Evolutionary conservation across 1,140 invertebrate species (phyloP).

Genomic region (Platyscapa corneri): DNA sequence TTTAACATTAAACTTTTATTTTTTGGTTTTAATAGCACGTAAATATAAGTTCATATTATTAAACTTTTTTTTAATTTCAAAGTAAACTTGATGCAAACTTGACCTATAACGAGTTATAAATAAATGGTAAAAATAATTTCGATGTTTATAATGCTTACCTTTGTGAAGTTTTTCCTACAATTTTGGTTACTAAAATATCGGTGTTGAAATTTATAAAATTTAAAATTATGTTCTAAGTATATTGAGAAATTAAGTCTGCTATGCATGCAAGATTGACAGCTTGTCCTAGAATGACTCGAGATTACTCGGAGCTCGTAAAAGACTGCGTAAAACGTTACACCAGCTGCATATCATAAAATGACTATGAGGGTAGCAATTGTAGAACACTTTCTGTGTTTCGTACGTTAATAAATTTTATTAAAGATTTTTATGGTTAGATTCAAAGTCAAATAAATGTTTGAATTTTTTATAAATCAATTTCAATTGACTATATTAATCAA

Average conservation of each 20-base stretch:
- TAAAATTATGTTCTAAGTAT: not conserved
- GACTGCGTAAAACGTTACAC: constrained; percentile 25
- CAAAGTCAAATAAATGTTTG: not conserved
- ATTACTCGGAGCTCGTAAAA: constrained; percentile 31
- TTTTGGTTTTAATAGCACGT: no score
- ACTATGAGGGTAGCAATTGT: constrained; percentile 7
- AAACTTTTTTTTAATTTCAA: no score
- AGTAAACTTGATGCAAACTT: not conserved
- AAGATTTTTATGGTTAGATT: not conserved
- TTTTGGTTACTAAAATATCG: not conserved
- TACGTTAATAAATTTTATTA: not conserved
- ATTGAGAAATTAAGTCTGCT: not conserved
- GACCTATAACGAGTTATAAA: not conserved
- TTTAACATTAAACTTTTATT: not conserved
- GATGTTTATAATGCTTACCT: not conserved
- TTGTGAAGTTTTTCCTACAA: not conserved
- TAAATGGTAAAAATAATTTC: not conserved
- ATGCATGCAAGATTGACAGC: not conserved
- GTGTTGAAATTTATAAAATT: not conserved
- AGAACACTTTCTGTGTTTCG: constrained; percentile 4
- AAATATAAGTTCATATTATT: no score
- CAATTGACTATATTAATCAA: not conserved
- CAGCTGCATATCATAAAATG: constrained; percentile 46
- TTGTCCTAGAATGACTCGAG: constrained; percentile 21
- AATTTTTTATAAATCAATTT: not conserved